phyloP scores from a whole-genome alignment of 2,113 vertebrate genomes.

The Poicephalus meyeri region DNA sequence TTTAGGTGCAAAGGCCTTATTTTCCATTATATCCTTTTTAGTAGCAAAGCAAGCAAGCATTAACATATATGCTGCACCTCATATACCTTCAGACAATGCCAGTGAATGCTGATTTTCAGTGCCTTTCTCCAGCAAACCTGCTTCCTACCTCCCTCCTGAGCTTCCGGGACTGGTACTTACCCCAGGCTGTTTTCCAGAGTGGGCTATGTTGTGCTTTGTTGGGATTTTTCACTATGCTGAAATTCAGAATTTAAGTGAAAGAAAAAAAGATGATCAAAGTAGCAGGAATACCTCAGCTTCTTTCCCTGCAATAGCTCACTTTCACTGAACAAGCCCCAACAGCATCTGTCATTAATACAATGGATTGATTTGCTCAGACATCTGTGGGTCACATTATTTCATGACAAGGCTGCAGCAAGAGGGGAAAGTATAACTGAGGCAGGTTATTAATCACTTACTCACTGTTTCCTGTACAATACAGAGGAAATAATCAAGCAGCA shows the following conservation, averaged over 20 bases:
- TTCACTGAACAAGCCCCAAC: slow-evolving; percentile 58
- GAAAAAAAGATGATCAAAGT: slow-evolving; percentile 51
- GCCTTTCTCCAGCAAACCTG: background rate
- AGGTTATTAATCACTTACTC: slow-evolving; percentile 77
- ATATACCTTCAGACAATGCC: background rate
- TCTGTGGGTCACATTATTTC: slow-evolving; percentile 74
- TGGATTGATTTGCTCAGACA: slow-evolving; percentile 71
- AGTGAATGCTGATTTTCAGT: background rate
- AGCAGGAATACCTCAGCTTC: slow-evolving; percentile 54
- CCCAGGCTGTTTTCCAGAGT: background rate
- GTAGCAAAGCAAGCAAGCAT: background rate
- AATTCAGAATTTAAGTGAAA: slow-evolving; percentile 37
- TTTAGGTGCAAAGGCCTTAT: slow-evolving; percentile 5
- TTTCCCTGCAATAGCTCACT: slow-evolving; percentile 46
- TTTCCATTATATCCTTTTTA: background rate
- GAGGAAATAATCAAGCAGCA: slow-evolving; percentile 64
- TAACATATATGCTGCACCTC: background rate
- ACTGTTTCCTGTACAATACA: slow-evolving; percentile 60
- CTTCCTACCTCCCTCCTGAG: background rate
- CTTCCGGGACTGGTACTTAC: background rate
- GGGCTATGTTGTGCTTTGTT: background rate
- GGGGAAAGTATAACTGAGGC: slow-evolving; percentile 70
- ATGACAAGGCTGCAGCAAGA: slow-evolving; percentile 63
- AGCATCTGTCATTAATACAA: slow-evolving; percentile 64
- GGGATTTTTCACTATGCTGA: background rate